Evolutionary conservation across 2,797 vertebrate species (phyloP).

Genomic region (Merluccius polli): DNA sequence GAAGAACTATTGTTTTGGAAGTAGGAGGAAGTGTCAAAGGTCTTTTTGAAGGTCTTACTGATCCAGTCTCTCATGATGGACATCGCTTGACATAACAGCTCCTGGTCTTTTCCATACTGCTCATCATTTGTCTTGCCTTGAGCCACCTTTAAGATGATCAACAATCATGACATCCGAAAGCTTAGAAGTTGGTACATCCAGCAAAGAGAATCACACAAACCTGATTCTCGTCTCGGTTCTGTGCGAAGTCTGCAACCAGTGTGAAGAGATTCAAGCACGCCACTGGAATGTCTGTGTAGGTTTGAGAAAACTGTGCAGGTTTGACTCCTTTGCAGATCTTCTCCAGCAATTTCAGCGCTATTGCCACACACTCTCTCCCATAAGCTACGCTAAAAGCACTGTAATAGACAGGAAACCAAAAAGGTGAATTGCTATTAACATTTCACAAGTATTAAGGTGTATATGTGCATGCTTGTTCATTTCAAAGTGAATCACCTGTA

Average conservation of each 20-base stretch:
- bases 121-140: slow-evolving; percentile 12
- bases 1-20: slow-evolving; percentile 1
- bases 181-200: background rate
- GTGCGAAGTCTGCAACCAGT: slow-evolving; percentile 62
- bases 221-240: slow-evolving; percentile 38
- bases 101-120: slow-evolving; percentile 17
- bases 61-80: slow-evolving; percentile 63
- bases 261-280: slow-evolving; percentile 64
- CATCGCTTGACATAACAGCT: slow-evolving; percentile 34
- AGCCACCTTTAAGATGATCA: slow-evolving; percentile 26
- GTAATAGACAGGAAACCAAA: background rate
- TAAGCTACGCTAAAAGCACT: slow-evolving; percentile 43
- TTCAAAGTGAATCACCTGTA: slow-evolving; percentile 61
- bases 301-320: rapidly evolving
- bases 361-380: slow-evolving; percentile 56
- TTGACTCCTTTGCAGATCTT: slow-evolving; percentile 59
- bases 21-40: rapidly evolving
- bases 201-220: slow-evolving; percentile 34
- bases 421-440: background rate
- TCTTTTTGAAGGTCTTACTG: slow-evolving; percentile 33
- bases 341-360: slow-evolving; percentile 69
- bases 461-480: background rate
- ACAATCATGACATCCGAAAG: slow-evolving; percentile 1
- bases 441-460: background rate
- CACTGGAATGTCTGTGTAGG: slow-evolving; percentile 39